Percentiles rank a stretch among this genome's conserved stretches.
Conservation (phyloP, 23 tunicate species). For the Halocynthia roretzi region DNA sequence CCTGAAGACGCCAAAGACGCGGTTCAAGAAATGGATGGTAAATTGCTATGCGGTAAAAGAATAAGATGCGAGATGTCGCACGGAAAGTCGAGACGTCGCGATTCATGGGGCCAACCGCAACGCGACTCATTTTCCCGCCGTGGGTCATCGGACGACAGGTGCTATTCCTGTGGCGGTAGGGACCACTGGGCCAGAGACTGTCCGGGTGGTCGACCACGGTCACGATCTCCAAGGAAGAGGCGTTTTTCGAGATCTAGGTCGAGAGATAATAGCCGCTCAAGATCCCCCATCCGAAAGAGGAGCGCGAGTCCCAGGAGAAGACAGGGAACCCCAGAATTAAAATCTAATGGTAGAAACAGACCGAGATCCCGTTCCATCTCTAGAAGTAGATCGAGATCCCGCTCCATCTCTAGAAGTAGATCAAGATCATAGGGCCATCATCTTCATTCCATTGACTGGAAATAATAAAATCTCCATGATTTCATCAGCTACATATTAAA, state of each 20-base stretch:
- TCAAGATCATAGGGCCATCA: neutral
- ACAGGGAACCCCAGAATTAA: neutral
- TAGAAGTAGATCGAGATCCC: neutral
- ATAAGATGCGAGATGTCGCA: constrained; percentile 79
- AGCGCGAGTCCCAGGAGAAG: constrained; percentile 30
- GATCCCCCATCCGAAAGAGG: constrained; percentile 35
- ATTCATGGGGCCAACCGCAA: neutral
- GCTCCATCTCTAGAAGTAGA: neutral
- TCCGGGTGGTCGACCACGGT: constrained; percentile 34
- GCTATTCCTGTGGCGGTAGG: constrained; percentile 54
- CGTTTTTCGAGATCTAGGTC: neutral
- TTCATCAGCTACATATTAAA: too few relatives aligned
- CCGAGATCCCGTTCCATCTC: neutral
- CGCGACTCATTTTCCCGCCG: neutral
- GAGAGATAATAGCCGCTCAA: neutral
- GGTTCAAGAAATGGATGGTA: constrained; percentile 67
- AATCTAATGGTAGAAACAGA: neutral
- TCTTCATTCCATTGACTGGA: too few relatives aligned
- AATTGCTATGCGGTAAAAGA: constrained; percentile 60
- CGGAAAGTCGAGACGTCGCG: constrained; percentile 1
- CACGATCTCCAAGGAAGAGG: constrained; percentile 21
- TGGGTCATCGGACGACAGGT: constrained; percentile 2
- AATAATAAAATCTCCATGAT: too few relatives aligned
- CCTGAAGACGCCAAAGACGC: constrained; percentile 77
- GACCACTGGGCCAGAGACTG: constrained; percentile 69